phyloP scores from a whole-genome alignment of 2,113 vertebrate species.

The Spea multiplicata region DNA sequence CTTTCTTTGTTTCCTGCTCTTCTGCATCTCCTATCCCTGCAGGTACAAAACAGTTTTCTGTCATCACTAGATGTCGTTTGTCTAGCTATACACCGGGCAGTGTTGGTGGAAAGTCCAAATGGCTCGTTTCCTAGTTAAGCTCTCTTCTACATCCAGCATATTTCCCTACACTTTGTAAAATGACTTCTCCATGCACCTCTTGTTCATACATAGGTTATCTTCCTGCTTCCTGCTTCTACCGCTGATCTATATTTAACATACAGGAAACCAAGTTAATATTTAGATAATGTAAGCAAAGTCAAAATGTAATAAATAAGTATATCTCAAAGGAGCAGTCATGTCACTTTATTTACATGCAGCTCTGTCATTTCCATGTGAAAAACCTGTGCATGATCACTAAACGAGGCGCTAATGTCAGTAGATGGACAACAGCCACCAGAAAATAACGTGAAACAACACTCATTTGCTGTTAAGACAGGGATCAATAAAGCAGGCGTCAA shows the following conservation, averaged over 20 bases:
- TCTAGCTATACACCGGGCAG: neutral
- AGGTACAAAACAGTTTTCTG: constrained; percentile 51
- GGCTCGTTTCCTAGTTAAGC: neutral
- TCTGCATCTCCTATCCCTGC: constrained; percentile 53
- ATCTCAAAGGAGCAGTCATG: too few relatives aligned
- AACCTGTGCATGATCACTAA: too few relatives aligned
- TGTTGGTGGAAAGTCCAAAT: neutral
- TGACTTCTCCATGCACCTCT: neutral
- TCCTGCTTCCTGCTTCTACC: constrained; percentile 17
- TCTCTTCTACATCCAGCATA: too few relatives aligned
- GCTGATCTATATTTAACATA: neutral
- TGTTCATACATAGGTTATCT: constrained; percentile 3
- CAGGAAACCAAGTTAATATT: neutral
- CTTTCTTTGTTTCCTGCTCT: constrained; percentile 68
- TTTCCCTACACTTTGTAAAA: neutral
- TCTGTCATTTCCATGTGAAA: too few relatives aligned
- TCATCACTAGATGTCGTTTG: constrained; percentile 44
- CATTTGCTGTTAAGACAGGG: too few relatives aligned
- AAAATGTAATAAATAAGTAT: too few relatives aligned
- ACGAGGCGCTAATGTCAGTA: too few relatives aligned
- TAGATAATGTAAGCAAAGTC: too few relatives aligned
- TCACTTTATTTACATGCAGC: too few relatives aligned
- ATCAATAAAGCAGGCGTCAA: too few relatives aligned
- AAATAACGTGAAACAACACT: too few relatives aligned
- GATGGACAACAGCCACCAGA: too few relatives aligned